Conservation (phyloP, 2,113 vertebrate genomes). For the Semnornis frantzii region DNA sequence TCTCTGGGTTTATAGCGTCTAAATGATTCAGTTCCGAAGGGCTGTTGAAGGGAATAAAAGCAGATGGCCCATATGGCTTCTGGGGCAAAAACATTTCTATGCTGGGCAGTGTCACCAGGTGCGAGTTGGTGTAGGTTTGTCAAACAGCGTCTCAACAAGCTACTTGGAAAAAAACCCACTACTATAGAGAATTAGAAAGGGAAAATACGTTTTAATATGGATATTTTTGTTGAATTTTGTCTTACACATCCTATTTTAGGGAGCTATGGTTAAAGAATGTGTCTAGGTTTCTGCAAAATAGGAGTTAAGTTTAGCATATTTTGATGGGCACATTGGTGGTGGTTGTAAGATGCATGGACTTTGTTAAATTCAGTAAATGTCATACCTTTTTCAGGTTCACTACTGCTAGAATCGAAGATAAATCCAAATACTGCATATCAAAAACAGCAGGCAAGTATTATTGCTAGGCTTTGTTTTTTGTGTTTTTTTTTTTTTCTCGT, state of each 20-base stretch:
- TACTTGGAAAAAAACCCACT: not conserved
- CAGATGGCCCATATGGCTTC: not conserved
- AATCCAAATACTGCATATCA: conserved; percentile 99
- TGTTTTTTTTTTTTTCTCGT: not conserved
- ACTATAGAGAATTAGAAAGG: not conserved
- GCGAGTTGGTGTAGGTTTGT: not conserved
- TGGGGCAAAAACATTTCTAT: not conserved
- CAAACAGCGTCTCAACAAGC: not conserved
- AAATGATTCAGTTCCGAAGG: conserved; percentile 37
- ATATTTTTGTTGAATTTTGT: not conserved
- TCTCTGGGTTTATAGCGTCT: conserved; percentile 6
- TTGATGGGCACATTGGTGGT: not conserved
- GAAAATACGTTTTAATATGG: not conserved
- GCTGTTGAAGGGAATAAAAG: conserved; percentile 30
- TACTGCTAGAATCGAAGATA: conserved; percentile 98
- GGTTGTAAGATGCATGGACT: not conserved
- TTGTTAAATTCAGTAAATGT: conserved; percentile 22
- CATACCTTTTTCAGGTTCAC: conserved; percentile 85
- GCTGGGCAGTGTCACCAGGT: not conserved
- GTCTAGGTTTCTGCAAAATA: not conserved
- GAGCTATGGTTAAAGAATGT: not conserved
- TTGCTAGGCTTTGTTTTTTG: not conserved
- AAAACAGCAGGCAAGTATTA: conserved; percentile 95
- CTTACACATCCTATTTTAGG: not conserved
- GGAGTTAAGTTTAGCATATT: not conserved